Base-by-base conservation (phyloP, 2,888 invertebrate genomes). In the Lepidocyrtinus sp. region DNA sequence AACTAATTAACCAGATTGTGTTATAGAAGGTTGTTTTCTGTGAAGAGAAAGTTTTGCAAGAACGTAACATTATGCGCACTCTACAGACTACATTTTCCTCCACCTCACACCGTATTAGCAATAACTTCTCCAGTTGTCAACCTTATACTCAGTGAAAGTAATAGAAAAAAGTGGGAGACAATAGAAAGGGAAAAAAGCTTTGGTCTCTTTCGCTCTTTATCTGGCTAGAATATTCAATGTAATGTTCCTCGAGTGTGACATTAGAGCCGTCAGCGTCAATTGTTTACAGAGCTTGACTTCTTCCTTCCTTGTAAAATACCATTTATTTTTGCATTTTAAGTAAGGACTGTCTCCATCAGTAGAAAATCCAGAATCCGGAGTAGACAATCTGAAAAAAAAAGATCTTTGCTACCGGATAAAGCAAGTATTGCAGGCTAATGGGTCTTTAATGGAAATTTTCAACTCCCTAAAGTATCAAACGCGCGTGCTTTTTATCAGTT, bases 161-260 rank as follows among this genome's bases (percentile, higher is more conserved):
- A 36, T 7, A 36, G n/a, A n/a, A n/a, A n/a, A n/a, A n/a, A n/a
- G n/a, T n/a, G n/a, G n/a, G n/a, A n/a, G n/a, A n/a, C n/a, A n/a
- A n/a, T n/a, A n/a, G 36, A 36, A 36, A 36, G 5, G 36, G 12
- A 36, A 36, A 36, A 36, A 36, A 36, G 12, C 5, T 36, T 36
- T 36, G 36, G 36, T 36, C 36, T 36, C 36, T 36, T 36, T n/a
- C n/a, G 36, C 36, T 36, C 50, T 7, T 50, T 12, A 7, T 7
- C 50, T 12, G 12, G 50, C n/a, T 64, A 64, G 22, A 26, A 26
- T 64, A 64, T 64, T 24, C 36, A 15, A 17, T 24, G 59, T 59
- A 67, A 79, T 73, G 78, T 62, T 73, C 25, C 78, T 79, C 78
- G 36, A 46, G 78, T 73, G 78, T 73, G 78, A 73, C 78, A 73